These are phyloP conservation scores for Agonopterix alstromeriana DNA, from an alignment of 2,888 invertebrate species.

Conservation along the genomic window DNA sequence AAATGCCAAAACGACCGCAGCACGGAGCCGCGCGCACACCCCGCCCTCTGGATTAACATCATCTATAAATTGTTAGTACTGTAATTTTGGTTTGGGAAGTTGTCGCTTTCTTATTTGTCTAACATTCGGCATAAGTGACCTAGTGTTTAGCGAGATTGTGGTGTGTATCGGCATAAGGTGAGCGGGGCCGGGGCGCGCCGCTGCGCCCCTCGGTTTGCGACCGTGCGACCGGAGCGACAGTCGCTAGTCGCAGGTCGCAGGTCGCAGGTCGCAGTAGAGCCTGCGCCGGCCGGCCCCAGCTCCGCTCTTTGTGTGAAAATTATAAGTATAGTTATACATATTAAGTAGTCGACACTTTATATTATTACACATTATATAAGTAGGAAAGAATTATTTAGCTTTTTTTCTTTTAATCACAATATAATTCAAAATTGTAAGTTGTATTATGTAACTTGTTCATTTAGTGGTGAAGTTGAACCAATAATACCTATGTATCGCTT, in stretches of 20 bases:
- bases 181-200: constrained; percentile 16
- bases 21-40: constrained; percentile 15
- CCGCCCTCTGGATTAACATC: constrained; percentile 30
- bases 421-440: constrained; percentile 76
- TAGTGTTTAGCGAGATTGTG: constrained; percentile 58
- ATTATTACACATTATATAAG: constrained; percentile 75
- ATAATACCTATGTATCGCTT: constrained; percentile 46
- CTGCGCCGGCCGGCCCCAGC: constrained; percentile 24
- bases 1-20: constrained; percentile 4
- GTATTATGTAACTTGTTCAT: constrained; percentile 69
- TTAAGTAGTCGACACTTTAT: constrained; percentile 76
- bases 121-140: constrained; percentile 60
- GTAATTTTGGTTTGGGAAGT: constrained; percentile 60
- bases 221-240: not conserved
- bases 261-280: not conserved
- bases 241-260: not conserved
- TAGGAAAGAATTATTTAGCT: constrained; percentile 76
- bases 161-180: constrained; percentile 44
- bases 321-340: constrained; percentile 70
- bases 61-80: constrained; percentile 53
- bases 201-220: constrained; percentile 14
- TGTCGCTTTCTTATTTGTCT: constrained; percentile 61
- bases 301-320: constrained; percentile 70
- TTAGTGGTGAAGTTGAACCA: constrained; percentile 60
- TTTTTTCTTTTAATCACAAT: constrained; percentile 71